Evolutionary conservation across 2,888 invertebrate species (phyloP).

Genomic region (Tinea trinotella): DNA sequence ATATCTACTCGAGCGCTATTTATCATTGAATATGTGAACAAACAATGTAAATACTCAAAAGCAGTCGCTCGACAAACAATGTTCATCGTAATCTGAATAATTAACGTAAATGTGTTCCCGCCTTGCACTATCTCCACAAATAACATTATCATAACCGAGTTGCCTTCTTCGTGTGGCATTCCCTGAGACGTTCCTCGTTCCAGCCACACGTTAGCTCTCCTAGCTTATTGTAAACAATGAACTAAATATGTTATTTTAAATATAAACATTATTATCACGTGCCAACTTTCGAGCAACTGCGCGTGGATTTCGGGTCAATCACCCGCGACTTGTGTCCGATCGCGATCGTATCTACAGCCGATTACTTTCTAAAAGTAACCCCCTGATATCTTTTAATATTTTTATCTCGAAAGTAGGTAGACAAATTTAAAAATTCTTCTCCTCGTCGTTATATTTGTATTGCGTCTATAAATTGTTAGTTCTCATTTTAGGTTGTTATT

Average conservation of each 20-base stretch:
- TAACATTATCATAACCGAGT: conserved; percentile 17
- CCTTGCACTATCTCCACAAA: conserved; percentile 13
- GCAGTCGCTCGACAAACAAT: conserved; percentile 17
- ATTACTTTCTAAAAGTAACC: conserved; percentile 13
- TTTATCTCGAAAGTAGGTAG: conserved; percentile 5
- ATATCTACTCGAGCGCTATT: background rate
- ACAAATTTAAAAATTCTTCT: background rate
- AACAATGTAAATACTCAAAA: conserved; percentile 1
- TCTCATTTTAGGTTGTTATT: conserved; percentile 7
- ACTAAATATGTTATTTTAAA: conserved; percentile 16
- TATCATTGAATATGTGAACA: conserved; percentile 1
- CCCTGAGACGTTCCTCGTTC: background rate
- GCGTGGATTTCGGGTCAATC: conserved; percentile 16
- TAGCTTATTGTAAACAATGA: conserved; percentile 15
- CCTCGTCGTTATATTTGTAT: background rate
- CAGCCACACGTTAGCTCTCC: conserved; percentile 6
- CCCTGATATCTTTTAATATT: background rate
- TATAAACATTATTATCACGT: conserved; percentile 17
- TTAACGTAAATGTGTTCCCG: conserved; percentile 14
- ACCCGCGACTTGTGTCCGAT: conserved; percentile 10
- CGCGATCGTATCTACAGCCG: conserved; percentile 11
- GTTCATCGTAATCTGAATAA: conserved; percentile 18
- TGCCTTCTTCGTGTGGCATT: conserved; percentile 5
- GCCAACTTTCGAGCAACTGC: conserved; percentile 17
- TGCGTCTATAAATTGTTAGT: conserved; percentile 4